Base-by-base conservation (phyloP, 2,888 invertebrate genomes). In the Callyntrura guangdongensis region DNA sequence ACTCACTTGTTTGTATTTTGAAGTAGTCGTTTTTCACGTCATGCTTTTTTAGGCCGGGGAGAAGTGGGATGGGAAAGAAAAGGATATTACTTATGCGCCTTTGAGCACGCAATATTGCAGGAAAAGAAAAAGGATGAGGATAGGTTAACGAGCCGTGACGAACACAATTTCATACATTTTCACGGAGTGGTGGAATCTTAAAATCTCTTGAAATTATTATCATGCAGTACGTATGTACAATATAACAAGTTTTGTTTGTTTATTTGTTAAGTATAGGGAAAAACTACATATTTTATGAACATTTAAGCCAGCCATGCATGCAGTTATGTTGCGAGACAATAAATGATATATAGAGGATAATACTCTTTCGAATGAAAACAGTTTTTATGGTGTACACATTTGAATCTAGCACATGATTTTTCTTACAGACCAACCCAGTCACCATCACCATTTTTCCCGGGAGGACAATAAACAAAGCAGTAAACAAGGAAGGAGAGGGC, bases 391-490 rank as follows among this genome's bases (percentile, higher is more conserved):
- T 36, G 11, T 69, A n/a, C 36, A 69, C 0, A 36, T 69, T 69
- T 27, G 14, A 27, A 69, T 36, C 36, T 4, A 36, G 36, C 36
- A 69, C 36, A 27, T 45, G 8, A 12, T 4, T 47, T 72, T 49
- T 9, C 69, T 85, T 49, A 20, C 77, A 87, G 87, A 79, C 77
- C 87, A 87, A 87, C 64, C 82, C 61, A 61, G 59, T 27, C 79
- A 56, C 27, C 79, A 56, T 56, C 79, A 79, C 27, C 79, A 79
- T 56, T 74, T 49, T 11, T 27, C 79, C 45, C 79, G 79, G 27
- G 79, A 56, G n/a, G 79, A 79, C 79, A 79, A 27, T 56, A 79
- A 79, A 56, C 25, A 56, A 27, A 74, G 17, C 9, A 45, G 47
- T 11, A 47, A 74, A 12, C 74, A 17, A 49, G 36, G 14, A 14